Base-by-base conservation (phyloP, 2,113 vertebrate species). In the Brevimyrus niger region DNA sequence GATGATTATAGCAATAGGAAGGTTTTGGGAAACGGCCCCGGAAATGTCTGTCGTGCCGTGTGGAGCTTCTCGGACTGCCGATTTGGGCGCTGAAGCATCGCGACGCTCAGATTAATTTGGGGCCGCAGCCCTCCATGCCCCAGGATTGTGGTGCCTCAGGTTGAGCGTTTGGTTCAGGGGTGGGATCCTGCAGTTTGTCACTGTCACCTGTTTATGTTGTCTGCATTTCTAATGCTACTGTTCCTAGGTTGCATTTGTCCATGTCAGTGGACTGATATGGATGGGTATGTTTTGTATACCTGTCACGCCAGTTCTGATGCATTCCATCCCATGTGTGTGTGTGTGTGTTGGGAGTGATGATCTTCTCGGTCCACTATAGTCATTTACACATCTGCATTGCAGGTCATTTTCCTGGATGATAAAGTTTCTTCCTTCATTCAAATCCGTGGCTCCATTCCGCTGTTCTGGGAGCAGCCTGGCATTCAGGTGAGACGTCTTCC, bases 381-480 rank as follows among this genome's bases (percentile, higher is more conserved):
- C 5, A 46, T 50, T 19, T 23, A 17, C 51, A 38, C 0, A 5
- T 89, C 27, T 69, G 89, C 76, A 90, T 42, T 50, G 86, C 92
- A 99, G 98, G 97, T 98, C 69, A 97, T 99, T 85, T 99, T 97
- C 94, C 96, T 99, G 88, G 98, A 99, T 92, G 98, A 99, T 88
- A 96, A 94, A 91, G 96, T 98, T 35, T 98, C 98, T 1, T 99
- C 98, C 69, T 99, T 99, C 95, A 98, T 99, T 92, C 98, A 99
- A 94, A 98, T 99, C 92, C 97, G 98, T 90, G 98, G 98, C 19
- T 99, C 98, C 91, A 96, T 99, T 91, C 97, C 98, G 0, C 94
- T 99, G 90, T 99, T 99, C 95, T 99, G 98, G 98, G 98, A 99
- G 89, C 98, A 99, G 88, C 98, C 98, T 31, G 98, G 98, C 53